phyloP scores from a whole-genome alignment of 2,797 vertebrate genomes.

The Chloroceryle inda region DNA sequence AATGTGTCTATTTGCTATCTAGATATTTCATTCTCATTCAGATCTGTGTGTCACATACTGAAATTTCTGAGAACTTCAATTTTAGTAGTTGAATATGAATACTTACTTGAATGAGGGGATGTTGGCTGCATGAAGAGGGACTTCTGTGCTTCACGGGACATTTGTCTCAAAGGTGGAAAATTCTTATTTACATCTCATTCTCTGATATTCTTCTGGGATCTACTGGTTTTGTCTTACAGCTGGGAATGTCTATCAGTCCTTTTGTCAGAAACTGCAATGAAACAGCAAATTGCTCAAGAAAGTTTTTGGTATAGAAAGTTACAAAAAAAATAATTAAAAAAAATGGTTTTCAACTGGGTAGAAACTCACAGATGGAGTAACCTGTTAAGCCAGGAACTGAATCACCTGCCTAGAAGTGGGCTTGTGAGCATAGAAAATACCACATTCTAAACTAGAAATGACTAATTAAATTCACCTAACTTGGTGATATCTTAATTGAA shows the following conservation, averaged over 20 bases:
- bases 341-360: neutral
- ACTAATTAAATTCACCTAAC: neutral
- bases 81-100: neutral
- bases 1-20: neutral
- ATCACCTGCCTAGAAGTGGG: neutral
- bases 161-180: neutral
- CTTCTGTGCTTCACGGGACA: neutral
- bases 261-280: neutral
- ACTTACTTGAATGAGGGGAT: neutral
- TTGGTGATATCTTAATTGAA: neutral
- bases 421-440: neutral
- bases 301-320: neutral
- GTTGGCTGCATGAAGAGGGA: neutral
- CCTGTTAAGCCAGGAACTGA: neutral
- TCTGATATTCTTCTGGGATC: neutral
- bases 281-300: neutral
- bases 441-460: neutral
- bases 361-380: neutral
- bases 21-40: neutral
- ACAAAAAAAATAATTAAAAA: neutral
- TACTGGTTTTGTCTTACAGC: neutral
- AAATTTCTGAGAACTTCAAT: neutral
- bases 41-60: no score
- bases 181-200: neutral
- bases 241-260: neutral